Base-by-base conservation (phyloP, 2,113 vertebrate species). In the Phainopepla nitens region DNA sequence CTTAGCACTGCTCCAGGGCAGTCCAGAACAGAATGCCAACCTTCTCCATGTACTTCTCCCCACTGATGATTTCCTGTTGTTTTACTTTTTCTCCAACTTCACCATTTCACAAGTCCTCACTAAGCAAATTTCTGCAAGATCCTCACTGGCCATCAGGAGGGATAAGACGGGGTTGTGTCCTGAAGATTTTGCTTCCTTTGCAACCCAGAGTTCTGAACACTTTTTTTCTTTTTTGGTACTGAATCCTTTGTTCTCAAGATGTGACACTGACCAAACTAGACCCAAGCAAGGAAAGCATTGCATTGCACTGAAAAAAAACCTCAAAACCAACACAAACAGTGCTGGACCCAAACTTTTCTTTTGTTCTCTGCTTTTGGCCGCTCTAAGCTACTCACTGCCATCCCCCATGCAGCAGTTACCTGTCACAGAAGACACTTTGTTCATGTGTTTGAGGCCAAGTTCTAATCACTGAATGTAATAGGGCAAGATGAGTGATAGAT, bases 401-500 rank as follows among this genome's bases (percentile, higher is more conserved):
- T 78, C 76, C 87, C 68, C 82, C 47, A 9, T 5, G 39, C 79
- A 81, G 88, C 75, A 86, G 47, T 36, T 49, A 51, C 44, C 36
- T 62, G 80, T 73, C 76, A 93, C 94, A 96, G 94, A 80, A 90
- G 76, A 68, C 72, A 93, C 82, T 95, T 96, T 89, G 92, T 95
- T 92, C 68, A 15, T 13, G 36, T 41, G 41, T 51, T 89, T 78
- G 56, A 90, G 88, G 90, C 88, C 72, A 94, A 79, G 64, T 76
- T 93, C 90, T 60, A 92, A 94, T 92, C 82, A 89, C 72, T n/a
- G 65, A 66, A 83, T 29, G 60, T 83, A 96, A 96, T 93, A 91
- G 82, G n/a, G 86, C 29, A 81, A 81, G 93, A 87, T 92, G 96
- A 97, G 86, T 96, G 93, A 97, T 78, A 85, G 93, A 96, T 51